Conservation (phyloP, 2,888 invertebrate genomes). For the Corbicula japonica region DNA sequence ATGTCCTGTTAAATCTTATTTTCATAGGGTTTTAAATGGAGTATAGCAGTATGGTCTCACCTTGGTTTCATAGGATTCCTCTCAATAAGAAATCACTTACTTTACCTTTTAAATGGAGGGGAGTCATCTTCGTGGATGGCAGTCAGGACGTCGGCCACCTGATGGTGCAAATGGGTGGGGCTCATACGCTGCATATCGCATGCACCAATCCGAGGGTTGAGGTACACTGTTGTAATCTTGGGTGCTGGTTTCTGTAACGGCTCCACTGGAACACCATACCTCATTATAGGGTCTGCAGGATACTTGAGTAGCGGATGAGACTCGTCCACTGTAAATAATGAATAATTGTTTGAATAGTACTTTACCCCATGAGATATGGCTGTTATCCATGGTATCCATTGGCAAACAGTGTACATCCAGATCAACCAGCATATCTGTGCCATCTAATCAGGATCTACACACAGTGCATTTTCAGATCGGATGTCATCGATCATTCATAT, state of each 20-base stretch:
- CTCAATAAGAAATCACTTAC: neutral
- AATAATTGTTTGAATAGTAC: too few species aligned
- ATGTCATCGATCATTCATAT: too few species aligned
- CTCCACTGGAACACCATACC: slow-evolving; percentile 28
- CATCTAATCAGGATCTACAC: too few species aligned
- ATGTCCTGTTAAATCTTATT: too few species aligned
- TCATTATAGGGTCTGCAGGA: slow-evolving; percentile 25
- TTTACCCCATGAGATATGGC: too few species aligned
- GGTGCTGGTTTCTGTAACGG: slow-evolving; percentile 10
- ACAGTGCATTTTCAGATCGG: too few species aligned
- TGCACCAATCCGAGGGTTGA: slow-evolving; percentile 33
- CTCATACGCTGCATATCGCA: slow-evolving; percentile 61
- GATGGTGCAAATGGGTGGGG: slow-evolving; percentile 53
- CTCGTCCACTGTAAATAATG: slow-evolving; percentile 44
- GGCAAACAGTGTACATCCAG: too few species aligned
- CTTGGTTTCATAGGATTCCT: too few species aligned
- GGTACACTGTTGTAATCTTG: slow-evolving; percentile 45
- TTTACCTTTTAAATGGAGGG: slow-evolving; percentile 30
- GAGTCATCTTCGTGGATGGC: slow-evolving; percentile 53
- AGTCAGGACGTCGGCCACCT: slow-evolving; percentile 53
- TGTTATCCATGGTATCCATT: too few species aligned
- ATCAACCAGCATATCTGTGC: too few species aligned
- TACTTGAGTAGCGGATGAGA: slow-evolving; percentile 53
- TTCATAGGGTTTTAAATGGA: too few species aligned
- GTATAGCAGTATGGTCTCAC: too few species aligned